phyloP scores from a whole-genome alignment of 2,797 vertebrate genomes.

The Tapera naevia region DNA sequence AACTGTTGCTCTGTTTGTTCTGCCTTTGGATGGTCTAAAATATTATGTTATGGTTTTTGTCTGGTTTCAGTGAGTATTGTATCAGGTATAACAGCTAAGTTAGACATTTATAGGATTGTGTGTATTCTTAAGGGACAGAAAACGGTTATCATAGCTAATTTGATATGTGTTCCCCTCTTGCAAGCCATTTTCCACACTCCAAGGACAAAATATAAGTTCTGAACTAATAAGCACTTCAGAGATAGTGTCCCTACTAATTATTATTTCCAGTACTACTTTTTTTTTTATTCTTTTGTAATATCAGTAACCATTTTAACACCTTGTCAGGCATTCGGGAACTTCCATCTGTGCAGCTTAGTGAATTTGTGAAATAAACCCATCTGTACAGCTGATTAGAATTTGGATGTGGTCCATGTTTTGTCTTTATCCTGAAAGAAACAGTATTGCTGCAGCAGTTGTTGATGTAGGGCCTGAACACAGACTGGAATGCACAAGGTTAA shows the following conservation, averaged over 20 bases:
- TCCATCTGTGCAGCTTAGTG: slow-evolving; percentile 81
- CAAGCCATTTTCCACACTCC: slow-evolving; percentile 48
- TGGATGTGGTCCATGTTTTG: slow-evolving; percentile 80
- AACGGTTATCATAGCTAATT: slow-evolving; percentile 48
- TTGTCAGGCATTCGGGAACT: slow-evolving; percentile 82
- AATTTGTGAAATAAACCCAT: slow-evolving; percentile 85
- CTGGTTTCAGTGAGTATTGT: slow-evolving; percentile 50
- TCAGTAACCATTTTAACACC: slow-evolving; percentile 82
- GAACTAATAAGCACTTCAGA: slow-evolving; percentile 75
- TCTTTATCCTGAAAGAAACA: slow-evolving; percentile 75
- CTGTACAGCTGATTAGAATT: slow-evolving; percentile 85
- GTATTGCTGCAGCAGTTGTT: slow-evolving; percentile 72
- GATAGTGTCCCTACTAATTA: slow-evolving; percentile 72
- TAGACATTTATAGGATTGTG: slow-evolving; percentile 47
- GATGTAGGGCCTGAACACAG: slow-evolving; percentile 48
- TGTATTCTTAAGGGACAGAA: slow-evolving; percentile 49
- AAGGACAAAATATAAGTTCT: slow-evolving; percentile 74
- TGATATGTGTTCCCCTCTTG: slow-evolving; percentile 12
- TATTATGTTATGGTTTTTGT: slow-evolving; percentile 47
- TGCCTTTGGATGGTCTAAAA: slow-evolving; percentile 45
- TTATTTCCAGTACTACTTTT: slow-evolving; percentile 75
- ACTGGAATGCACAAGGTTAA: slow-evolving; percentile 51
- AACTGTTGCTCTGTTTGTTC: slow-evolving; percentile 25
- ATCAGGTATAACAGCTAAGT: slow-evolving; percentile 46
- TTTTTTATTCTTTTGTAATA: slow-evolving; percentile 81